Evolutionary conservation across 2,113 vertebrate species (phyloP).

Genomic region (Potamarius usumacintae): DNA sequence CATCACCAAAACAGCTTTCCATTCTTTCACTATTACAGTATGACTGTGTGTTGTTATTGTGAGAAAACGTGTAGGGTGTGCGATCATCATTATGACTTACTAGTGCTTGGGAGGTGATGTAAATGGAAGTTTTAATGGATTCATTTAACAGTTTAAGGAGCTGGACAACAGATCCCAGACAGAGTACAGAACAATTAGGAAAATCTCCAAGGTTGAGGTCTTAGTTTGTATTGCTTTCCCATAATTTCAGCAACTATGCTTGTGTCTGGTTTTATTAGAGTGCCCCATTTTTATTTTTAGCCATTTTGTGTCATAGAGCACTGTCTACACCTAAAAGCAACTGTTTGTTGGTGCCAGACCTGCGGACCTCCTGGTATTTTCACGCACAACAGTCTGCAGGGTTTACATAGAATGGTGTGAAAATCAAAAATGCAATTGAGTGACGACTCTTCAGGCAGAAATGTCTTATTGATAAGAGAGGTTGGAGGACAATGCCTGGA

Average conservation of each 20-base stretch:
- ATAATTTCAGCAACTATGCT: slow-evolving; percentile 64
- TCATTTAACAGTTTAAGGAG: slow-evolving; percentile 58
- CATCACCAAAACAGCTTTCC: slow-evolving; percentile 16
- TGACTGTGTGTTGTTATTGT: neutral
- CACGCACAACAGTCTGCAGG: neutral
- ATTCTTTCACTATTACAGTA: slow-evolving; percentile 3
- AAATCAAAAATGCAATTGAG: neutral
- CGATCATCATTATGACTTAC: neutral
- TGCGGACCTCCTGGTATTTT: neutral
- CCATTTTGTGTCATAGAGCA: neutral
- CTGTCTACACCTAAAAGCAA: neutral
- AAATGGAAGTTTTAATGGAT: slow-evolving; percentile 61
- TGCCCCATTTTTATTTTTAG: neutral
- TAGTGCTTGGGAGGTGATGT: slow-evolving; percentile 46
- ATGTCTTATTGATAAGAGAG: neutral
- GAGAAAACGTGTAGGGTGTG: neutral
- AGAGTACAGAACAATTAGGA: slow-evolving; percentile 61
- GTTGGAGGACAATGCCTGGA: neutral
- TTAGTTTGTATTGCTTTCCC: slow-evolving; percentile 67
- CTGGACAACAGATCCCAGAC: slow-evolving; percentile 56
- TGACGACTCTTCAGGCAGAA: neutral
- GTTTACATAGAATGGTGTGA: neutral
- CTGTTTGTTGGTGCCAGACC: neutral
- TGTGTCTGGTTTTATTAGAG: slow-evolving; percentile 38
- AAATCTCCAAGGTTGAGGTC: slow-evolving; percentile 61